These are phyloP conservation scores for Neotoma lepida DNA, from an alignment of 2,113 vertebrate genomes.

Conservation along the genomic window DNA sequence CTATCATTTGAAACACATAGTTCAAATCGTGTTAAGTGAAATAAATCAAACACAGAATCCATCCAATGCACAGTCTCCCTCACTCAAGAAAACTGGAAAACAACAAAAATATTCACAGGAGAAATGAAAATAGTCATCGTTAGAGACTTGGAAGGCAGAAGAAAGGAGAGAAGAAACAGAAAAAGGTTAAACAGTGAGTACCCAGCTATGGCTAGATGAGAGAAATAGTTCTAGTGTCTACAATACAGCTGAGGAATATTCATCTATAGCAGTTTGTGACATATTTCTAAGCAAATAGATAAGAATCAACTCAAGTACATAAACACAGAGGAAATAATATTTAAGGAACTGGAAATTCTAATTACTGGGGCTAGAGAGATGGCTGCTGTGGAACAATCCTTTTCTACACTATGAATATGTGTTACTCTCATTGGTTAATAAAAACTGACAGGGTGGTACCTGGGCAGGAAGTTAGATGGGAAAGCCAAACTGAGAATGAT, in stretches of 20 bases:
- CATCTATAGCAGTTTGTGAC: neutral
- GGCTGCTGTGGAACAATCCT: too few relatives aligned
- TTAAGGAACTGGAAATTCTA: neutral
- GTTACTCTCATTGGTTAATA: too few relatives aligned
- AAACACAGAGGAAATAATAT: neutral
- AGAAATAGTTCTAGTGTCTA: neutral
- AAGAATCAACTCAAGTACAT: neutral
- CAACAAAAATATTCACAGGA: neutral
- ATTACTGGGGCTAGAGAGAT: neutral
- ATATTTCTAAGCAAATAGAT: neutral
- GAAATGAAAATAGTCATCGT: neutral
- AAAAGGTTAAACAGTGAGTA: neutral
- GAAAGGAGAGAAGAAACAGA: neutral
- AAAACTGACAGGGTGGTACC: too few relatives aligned
- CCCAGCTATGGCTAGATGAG: neutral
- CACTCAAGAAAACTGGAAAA: neutral
- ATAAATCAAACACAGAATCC: neutral
- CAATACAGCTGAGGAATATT: too few relatives aligned
- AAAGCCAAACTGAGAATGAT: too few relatives aligned
- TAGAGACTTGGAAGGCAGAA: neutral
- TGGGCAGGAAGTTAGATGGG: too few relatives aligned
- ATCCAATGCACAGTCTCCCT: neutral
- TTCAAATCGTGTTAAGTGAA: neutral
- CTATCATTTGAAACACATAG: neutral
- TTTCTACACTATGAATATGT: too few relatives aligned